phyloP scores from a whole-genome alignment of 2,888 invertebrate genomes.

The Leistus spinibarbis region DNA sequence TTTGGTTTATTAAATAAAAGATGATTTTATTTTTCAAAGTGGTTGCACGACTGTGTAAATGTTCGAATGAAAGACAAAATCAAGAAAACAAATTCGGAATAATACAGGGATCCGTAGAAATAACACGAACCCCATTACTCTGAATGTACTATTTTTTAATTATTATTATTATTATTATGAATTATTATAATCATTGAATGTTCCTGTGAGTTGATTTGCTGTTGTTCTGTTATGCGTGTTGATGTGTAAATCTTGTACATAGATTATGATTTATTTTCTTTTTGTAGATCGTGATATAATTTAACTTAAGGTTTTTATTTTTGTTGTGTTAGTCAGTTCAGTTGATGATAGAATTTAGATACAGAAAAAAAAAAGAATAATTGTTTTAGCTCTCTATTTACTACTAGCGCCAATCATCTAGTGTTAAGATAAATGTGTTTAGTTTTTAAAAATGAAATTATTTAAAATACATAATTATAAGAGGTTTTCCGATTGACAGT shows the following conservation, averaged over 20 bases:
- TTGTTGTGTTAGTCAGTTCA: slow-evolving; percentile 35
- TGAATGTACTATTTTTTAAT: slow-evolving; percentile 20
- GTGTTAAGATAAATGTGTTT: slow-evolving; percentile 13
- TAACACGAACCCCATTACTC: slow-evolving; percentile 17
- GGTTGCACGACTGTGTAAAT: background rate
- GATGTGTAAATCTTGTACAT: slow-evolving; percentile 38
- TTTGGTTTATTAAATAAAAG: background rate
- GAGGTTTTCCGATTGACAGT: slow-evolving; percentile 6
- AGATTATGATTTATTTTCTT: slow-evolving; percentile 30
- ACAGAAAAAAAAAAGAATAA: slow-evolving; percentile 3
- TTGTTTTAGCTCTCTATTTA: slow-evolving; percentile 35
- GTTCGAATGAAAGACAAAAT: slow-evolving; percentile 21
- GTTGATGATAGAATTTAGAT: slow-evolving; percentile 23
- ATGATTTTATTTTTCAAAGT: background rate
- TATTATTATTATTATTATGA: slow-evolving; percentile 22
- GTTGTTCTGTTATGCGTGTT: slow-evolving; percentile 39
- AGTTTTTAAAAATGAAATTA: slow-evolving; percentile 26
- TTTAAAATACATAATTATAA: slow-evolving; percentile 34
- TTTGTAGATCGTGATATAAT: slow-evolving; percentile 40
- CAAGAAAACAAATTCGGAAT: slow-evolving; percentile 60
- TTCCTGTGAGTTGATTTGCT: slow-evolving; percentile 33
- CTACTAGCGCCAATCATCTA: slow-evolving; percentile 3
- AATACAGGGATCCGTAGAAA: slow-evolving; percentile 56
- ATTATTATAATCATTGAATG: slow-evolving; percentile 31
- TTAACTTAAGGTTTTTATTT: slow-evolving; percentile 38